Percentiles rank a stretch among this genome's conserved stretches.
These are phyloP conservation scores for Limnephilus auricula DNA, from an alignment of 2,888 invertebrate species.

Conservation along the genomic window DNA sequence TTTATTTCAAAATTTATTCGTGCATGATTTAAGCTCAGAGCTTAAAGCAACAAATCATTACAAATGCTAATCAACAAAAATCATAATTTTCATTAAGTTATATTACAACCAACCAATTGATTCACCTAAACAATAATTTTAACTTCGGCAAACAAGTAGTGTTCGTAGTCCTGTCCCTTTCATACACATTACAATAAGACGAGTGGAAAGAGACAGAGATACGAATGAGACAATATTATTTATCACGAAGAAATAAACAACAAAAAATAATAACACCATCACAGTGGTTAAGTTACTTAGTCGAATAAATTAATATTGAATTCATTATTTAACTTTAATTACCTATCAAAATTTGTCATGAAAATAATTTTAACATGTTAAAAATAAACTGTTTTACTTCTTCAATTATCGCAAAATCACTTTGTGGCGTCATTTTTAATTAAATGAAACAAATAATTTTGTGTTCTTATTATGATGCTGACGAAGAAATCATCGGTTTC, in stretches of 20 bases:
- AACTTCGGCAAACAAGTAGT: slow-evolving; percentile 10
- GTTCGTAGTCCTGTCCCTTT: slow-evolving; percentile 41
- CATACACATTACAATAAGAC: slow-evolving; percentile 12
- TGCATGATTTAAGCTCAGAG: too few relatives aligned
- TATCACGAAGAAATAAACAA: neutral
- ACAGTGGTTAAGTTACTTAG: neutral
- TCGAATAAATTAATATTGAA: neutral
- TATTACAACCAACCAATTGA: neutral
- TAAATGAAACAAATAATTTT: too few relatives aligned
- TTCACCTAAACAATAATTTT: neutral
- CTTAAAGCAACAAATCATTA: neutral
- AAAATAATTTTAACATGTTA: too few relatives aligned
- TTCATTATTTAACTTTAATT: neutral
- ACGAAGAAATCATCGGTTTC: too few relatives aligned
- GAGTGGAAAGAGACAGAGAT: slow-evolving; percentile 45
- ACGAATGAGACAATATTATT: slow-evolving; percentile 3
- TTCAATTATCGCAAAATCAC: too few relatives aligned
- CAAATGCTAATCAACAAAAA: neutral
- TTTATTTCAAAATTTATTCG: too few relatives aligned
- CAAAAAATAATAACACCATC: neutral
- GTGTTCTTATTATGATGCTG: too few relatives aligned
- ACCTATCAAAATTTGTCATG: neutral
- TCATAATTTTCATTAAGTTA: neutral
- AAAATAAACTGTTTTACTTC: too few relatives aligned
- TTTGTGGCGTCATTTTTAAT: too few relatives aligned